Evolutionary conservation across 2,888 invertebrate species (phyloP), one percentile per base, ranked within the genome.

Genomic region (Oligia fasciuncula): DNA sequence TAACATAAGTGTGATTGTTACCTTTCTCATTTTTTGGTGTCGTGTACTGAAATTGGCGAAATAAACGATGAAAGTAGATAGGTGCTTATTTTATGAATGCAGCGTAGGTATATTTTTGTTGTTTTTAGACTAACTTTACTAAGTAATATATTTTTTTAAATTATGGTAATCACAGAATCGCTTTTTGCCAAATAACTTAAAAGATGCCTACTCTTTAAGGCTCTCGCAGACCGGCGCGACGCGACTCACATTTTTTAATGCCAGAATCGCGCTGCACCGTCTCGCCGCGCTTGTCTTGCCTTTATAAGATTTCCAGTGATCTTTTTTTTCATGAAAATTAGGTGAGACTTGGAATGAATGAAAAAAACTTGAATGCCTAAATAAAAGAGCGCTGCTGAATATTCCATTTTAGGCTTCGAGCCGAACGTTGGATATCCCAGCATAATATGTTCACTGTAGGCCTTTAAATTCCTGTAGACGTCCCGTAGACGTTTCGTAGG

Each of bases 21-120:
- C 73, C 81, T 84, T 85, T 84, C 81, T 75, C 3, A 73, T 81
- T 67, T 81, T 73, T 67, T 63, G 4, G n/a, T 70, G 68, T 62
- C 13, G 35, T 49, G 57, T 84, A 76, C 70, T 57, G 57, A 70
- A 70, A 73, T 83, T 76, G 49, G 40, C 17, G 14, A 73, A 46
- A 23, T 6, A n/a, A 17, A 51, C 13, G 1, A 67, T 6, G 62
- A 65, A 71, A 77, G 66, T 51, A 6, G 14, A 2, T 49, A 35
- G 8, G 13, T 51, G 9, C 14, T 23, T 19, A 2, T 57, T 68
- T 62, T 35, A n/a, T 54, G 23, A n/a, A 13, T 46, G 46, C 23
- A 23, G 54, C 9, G 23, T 29, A 29, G 29, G 29, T 29, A 8
- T 35, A 40, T 35, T 75, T 57, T 46, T 4, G 43, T 17, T 60